These are phyloP conservation scores for Rhingia campestris DNA, from an alignment of 2,888 invertebrate genomes.

Conservation along the genomic window DNA sequence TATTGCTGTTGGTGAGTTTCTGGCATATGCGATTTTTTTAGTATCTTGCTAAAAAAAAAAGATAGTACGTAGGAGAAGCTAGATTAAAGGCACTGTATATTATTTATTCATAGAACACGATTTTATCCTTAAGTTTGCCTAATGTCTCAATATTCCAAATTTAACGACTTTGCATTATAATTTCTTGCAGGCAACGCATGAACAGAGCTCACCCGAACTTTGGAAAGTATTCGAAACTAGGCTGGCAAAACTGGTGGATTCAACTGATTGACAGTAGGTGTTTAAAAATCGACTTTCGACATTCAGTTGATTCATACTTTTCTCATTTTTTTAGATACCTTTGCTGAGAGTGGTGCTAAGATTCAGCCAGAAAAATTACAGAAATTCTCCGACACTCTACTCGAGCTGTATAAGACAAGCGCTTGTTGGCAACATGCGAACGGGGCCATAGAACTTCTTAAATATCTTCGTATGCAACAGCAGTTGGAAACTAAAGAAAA, in stretches of 20 bases:
- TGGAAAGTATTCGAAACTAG: conserved; percentile 87
- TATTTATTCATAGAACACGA: not conserved
- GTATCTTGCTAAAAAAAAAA: too few species aligned
- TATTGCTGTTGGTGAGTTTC: too few species aligned
- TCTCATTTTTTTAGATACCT: conserved; percentile 77
- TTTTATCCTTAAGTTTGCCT: too few species aligned
- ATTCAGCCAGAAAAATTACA: conserved; percentile 82
- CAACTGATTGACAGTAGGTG: conserved; percentile 80
- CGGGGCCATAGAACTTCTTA: conserved; percentile 87
- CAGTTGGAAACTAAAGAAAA: conserved; percentile 75
- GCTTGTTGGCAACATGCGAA: conserved; percentile 89
- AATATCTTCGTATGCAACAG: conserved; percentile 83
- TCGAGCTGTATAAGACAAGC: conserved; percentile 88
- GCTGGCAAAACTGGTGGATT: conserved; percentile 93
- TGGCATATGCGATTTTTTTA: too few species aligned
- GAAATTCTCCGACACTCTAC: conserved; percentile 85
- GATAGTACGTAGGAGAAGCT: too few species aligned
- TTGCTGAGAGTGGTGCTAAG: conserved; percentile 79
- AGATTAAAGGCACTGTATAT: too few species aligned
- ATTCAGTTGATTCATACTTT: not conserved
- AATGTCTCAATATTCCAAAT: too few species aligned
- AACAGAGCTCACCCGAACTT: conserved; percentile 90
- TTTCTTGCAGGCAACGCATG: conserved; percentile 83
- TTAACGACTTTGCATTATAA: not conserved
- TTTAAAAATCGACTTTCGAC: not conserved